phyloP scores from a whole-genome alignment of 2,113 vertebrate species.

The Cinclus mexicanus region DNA sequence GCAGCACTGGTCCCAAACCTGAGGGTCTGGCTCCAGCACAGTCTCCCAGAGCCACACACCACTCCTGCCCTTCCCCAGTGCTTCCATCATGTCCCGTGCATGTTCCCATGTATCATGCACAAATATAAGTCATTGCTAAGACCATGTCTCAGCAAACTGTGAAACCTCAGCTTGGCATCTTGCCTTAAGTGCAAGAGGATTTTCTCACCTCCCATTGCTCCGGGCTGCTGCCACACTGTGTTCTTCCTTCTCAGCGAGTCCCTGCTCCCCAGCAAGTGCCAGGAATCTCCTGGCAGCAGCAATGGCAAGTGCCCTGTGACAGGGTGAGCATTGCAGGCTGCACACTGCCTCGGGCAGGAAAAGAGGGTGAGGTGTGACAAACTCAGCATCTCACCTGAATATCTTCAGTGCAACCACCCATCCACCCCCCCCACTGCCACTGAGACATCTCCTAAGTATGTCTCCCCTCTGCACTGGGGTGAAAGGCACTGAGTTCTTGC shows the following conservation, averaged over 20 bases:
- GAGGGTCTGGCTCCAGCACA: accelerated
- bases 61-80: background rate
- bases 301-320: background rate
- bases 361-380: background rate
- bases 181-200: background rate
- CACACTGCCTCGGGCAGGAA: background rate
- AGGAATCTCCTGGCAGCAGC: background rate
- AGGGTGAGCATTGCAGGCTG: background rate
- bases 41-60: background rate
- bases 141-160: background rate
- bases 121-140: background rate
- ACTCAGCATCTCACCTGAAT: background rate
- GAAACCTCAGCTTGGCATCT: background rate
- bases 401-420: background rate
- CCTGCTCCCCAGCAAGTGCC: background rate
- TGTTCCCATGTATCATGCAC: background rate
- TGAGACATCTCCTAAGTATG: accelerated
- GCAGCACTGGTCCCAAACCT: background rate
- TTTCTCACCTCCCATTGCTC: constrained; percentile 1
- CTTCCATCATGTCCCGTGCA: background rate
- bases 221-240: background rate
- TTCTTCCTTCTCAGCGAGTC: background rate
- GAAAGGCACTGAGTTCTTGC: background rate
- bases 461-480: background rate
- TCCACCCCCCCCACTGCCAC: background rate